These are phyloP conservation scores for Polymixis flavicincta DNA, from an alignment of 2,888 invertebrate species.

Conservation along the genomic window DNA sequence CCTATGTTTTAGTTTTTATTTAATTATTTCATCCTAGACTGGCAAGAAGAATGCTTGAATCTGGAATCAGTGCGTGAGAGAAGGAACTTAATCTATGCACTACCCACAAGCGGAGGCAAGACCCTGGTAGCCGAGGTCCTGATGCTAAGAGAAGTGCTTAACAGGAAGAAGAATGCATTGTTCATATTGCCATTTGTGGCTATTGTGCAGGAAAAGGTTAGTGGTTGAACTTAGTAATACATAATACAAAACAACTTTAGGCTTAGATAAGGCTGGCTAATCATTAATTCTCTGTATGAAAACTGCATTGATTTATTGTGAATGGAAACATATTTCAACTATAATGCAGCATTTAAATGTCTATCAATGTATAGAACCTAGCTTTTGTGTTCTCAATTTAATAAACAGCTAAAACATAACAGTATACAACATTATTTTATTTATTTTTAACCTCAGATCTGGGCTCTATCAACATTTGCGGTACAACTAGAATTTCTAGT, in stretches of 20 bases:
- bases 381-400: background rate
- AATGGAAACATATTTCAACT: background rate
- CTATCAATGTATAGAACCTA: background rate
- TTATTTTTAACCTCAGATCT: conserved; percentile 90
- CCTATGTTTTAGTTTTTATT: background rate
- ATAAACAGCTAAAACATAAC: background rate
- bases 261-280: background rate
- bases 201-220: conserved; percentile 98
- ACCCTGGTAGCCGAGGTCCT: conserved; percentile 99
- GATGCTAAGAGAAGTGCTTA: conserved; percentile 96
- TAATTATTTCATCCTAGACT: conserved; percentile 90
- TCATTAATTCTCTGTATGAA: background rate
- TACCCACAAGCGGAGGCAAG: conserved; percentile 99
- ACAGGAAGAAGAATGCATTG: conserved; percentile 95
- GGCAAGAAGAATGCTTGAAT: conserved; percentile 98
- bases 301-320: background rate
- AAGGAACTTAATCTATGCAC: conserved; percentile 96
- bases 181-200: conserved; percentile 98
- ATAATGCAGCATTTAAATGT: background rate
- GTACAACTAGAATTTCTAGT: conserved; percentile 96
- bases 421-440: background rate
- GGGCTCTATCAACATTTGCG: conserved; percentile 96
- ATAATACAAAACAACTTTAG: background rate
- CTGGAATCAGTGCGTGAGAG: conserved; percentile 93
- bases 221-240: background rate